A percentile compares a stretch with the other conserved stretches of the same genome.
Conservation (phyloP, 2,888 invertebrate genomes). For the Agrypnus murinus region DNA sequence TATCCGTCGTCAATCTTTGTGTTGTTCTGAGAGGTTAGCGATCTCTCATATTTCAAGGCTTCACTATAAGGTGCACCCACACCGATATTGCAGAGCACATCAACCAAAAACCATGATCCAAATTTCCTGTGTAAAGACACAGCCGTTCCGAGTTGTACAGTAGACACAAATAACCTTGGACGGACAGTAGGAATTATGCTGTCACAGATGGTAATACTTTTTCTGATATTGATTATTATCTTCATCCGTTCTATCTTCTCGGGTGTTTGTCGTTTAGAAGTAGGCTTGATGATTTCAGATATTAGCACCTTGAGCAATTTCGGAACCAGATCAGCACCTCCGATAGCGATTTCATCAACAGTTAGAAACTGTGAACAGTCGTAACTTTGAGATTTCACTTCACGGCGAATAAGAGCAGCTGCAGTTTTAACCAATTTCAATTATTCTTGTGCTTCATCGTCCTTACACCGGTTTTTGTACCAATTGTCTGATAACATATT, state of each 20-base stretch:
- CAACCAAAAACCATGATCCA: conserved; percentile 43
- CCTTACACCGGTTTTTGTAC: too few species aligned
- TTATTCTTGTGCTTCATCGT: too few species aligned
- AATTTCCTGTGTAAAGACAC: conserved; percentile 51
- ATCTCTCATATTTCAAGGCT: too few species aligned
- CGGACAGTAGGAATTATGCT: conserved; percentile 42
- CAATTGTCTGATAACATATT: too few species aligned
- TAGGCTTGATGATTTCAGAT: too few species aligned
- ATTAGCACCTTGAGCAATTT: too few species aligned
- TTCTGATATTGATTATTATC: too few species aligned
- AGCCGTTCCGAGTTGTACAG: conserved; percentile 25
- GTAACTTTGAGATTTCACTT: not conserved
- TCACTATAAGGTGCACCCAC: too few species aligned
- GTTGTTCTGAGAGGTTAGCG: not conserved
- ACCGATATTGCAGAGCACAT: too few species aligned
- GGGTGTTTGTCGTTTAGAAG: too few species aligned
- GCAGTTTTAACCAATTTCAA: not conserved
- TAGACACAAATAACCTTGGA: conserved; percentile 2
- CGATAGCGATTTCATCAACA: not conserved
- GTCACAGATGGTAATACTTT: not conserved
- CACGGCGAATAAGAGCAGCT: not conserved
- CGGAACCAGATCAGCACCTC: too few species aligned
- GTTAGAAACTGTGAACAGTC: not conserved
- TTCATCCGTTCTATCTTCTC: too few species aligned
- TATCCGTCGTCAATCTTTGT: conserved; percentile 27